Base-by-base conservation (phyloP, 1,140 invertebrate genomes). In the Choristoneura fumiferana region DNA sequence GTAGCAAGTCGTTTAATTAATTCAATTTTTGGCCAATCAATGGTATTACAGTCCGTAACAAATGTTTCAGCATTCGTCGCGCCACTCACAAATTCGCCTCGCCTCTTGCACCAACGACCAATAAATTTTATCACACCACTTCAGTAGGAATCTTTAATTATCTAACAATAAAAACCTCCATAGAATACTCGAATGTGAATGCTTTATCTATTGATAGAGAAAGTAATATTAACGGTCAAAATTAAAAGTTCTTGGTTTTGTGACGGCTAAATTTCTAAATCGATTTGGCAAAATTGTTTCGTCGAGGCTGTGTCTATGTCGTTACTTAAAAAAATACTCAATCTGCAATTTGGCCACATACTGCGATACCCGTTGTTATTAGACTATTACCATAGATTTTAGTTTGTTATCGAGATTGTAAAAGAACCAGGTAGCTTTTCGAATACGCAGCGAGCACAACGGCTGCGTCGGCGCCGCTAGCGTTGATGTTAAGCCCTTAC, bases 91-190 rank as follows among this genome's bases (percentile, higher is more conserved):
- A 64, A 84, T 87, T 80, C 39, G 78, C 58, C 60, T 68, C 81
- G 81, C 65, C 65, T 67, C 73, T 86, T 75, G 65, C 76, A 76
- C 65, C 76, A 81, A 81, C 78, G 76, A 84, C 66, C 80, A 77
- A 81, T 85, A 83, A 83, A 87, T 43, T 87, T 87, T 83, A 85
- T 83, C 76, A 84, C 81, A 84, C 84, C 74, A 87, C 84, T 84
- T 80, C 84, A 70, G 84, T 85, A 85, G 82, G 81, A 87, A 84
- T 81, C 74, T 68, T 61, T 81, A 85, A 87, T 85, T 83, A 85
- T 77, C 58, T 56, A 63, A 49, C 62, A 65, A 84, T 84, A 84
- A 84, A 84, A 73, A 63, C 80, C 76, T 81, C 3, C 33, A 80
- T 81, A 65, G 54, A 69, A 66, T 65, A 67, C 62, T 71, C 69